A percentile compares a stretch with the other conserved stretches of the same genome.
These are phyloP conservation scores for Harpalus rufipes DNA, from an alignment of 2,888 invertebrate genomes.

Conservation along the genomic window DNA sequence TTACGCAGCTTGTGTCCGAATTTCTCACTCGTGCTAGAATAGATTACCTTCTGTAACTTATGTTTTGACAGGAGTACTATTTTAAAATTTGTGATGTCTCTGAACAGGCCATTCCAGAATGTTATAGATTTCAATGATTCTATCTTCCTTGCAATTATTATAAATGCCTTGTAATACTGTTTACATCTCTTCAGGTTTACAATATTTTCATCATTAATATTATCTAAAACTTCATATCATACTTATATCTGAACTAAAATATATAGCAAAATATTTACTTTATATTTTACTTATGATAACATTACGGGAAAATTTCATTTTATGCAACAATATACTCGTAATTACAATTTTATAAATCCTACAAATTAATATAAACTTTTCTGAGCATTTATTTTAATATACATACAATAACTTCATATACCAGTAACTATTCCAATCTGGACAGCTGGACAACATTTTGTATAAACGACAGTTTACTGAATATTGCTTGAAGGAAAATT, in stretches of 20 bases:
- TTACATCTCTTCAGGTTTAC: conserved; percentile 36
- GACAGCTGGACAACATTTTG: conserved; percentile 19
- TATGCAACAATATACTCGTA: conserved; percentile 50
- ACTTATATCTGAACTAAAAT: conserved; percentile 36
- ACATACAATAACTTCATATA: conserved; percentile 11
- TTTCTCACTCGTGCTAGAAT: too few relatives aligned
- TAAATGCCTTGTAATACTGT: conserved; percentile 56
- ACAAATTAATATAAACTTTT: conserved; percentile 50
- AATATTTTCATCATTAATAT: conserved; percentile 30
- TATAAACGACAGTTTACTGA: neutral
- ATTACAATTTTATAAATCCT: conserved; percentile 13
- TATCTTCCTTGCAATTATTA: conserved; percentile 32
- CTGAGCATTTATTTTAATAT: conserved; percentile 56
- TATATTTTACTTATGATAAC: conserved; percentile 10
- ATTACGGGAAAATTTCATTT: conserved; percentile 41
- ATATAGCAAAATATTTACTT: conserved; percentile 50
- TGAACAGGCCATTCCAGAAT: neutral
- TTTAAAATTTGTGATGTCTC: neutral
- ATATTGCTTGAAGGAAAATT: neutral
- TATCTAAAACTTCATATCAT: conserved; percentile 20
- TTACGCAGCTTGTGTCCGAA: too few relatives aligned
- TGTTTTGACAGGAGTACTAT: too few relatives aligned
- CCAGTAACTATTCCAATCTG: conserved; percentile 39
- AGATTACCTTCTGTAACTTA: too few relatives aligned
- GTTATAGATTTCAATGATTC: neutral